Base-by-base conservation (phyloP, 1,140 invertebrate species). In the Hypothenemus hampei region DNA sequence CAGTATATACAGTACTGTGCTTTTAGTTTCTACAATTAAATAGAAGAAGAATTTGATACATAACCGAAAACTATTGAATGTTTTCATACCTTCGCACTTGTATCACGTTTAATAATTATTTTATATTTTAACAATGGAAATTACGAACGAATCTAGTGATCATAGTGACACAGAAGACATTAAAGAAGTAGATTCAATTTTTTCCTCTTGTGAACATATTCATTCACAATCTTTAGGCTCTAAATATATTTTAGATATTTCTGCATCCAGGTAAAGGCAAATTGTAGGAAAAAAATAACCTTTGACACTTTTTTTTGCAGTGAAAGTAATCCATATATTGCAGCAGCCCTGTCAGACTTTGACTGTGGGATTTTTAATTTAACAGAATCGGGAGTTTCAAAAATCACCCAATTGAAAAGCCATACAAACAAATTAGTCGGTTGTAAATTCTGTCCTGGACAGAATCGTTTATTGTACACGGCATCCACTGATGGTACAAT, bases 381-480 rank as follows among this genome's bases (percentile, higher is more conserved):
- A 48, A 56, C 53, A 18, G 51, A 62, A 31, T 60, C 49, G 50
- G 45, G 60, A 24, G 8, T 78, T 60, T 60, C 37, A 65, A 59
- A 68, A 61, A 46, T 61, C 57, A 52, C 60, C 64, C 51, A 73
- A 53, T 54, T 75, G 57, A 44, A 67, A 67, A 48, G 76, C n/a
- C 75, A 78, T 60, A 59, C 71, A 15, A 58, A 70, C 7, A 71
- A 76, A 40, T 69, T 83, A 11, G 74, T 78, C 5, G 80, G 80
- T 39, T 67, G 83, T 1, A 79, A 77, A 60, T 86, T 84, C 65
- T 77, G 77, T 65, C 75, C 76, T 26, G 71, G 67, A 23, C 78
- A 84, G 44, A 75, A 74, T 16, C 74, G 82, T 66, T 69, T 85
- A 35, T 60, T 87, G 20, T 86, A 81, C 61, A 76, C 77, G 3